Base-by-base conservation (phyloP, 2,113 vertebrate species). In the Saguinus imperator region DNA sequence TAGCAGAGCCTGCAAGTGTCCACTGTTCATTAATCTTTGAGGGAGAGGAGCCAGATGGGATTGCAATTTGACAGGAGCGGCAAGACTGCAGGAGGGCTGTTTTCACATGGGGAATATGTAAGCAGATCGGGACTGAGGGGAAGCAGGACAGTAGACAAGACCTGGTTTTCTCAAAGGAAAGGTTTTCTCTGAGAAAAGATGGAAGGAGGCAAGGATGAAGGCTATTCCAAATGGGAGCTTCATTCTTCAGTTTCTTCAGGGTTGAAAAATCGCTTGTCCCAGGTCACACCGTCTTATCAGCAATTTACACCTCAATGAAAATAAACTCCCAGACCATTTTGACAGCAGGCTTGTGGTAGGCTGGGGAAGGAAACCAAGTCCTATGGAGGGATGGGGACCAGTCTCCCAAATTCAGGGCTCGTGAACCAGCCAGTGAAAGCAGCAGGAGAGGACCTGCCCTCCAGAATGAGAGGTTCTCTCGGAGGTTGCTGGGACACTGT, bases 241-340 rank as follows among this genome's bases (percentile, higher is more conserved):
- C 66, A 55, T 73, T 84, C 64, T 88, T 91, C 27, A n/a, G 32
- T 81, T 92, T 91, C 91, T 92, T 40, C 17, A 23, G 79, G 29
- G 37, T 66, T 93, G 66, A 13, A 84, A 83, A 94, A 76, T 13
- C 70, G 58, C 61, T 45, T 48, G 52, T 96, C 66, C 83, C 64
- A 7, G 91, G 50, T 52, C 55, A 66, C 35, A 72, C 55, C 80
- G 70, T 61, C 61, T 76, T 75, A 76, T 79, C 92, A 77, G 87
- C 81, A 96, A 96, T 94, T 92, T 93, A 90, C 81, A 96, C 96
- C 70, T 87, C 84, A 13, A n/a, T 77, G 64, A 92, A 96, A 96
- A 89, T 68, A 40, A 92, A 89, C 72, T 72, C 75, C 57, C 83
- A 76, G 82, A 9, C 48, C 55, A 64, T 83, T 92, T 94, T 92